Conservation (phyloP, 92 coral and sea anemone species). For the Pocillopora meandrina region DNA sequence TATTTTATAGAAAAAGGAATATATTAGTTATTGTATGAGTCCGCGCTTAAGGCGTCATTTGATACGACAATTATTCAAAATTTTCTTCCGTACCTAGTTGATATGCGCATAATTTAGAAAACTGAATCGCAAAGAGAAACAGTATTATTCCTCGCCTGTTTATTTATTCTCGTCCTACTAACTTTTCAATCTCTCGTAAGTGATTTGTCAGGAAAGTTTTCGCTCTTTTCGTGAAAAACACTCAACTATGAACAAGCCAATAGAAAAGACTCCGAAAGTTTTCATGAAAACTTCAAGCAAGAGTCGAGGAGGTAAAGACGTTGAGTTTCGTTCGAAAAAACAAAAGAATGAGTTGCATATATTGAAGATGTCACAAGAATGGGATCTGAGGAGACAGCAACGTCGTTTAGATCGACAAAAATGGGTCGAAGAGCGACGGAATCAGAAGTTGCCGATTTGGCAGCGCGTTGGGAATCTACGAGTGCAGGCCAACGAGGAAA, state of each 20-base stretch:
- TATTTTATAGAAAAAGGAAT: slow-evolving; percentile 32
- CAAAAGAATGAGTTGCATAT: slow-evolving; percentile 82
- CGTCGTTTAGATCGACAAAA: slow-evolving; percentile 82
- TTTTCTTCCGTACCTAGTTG: slow-evolving; percentile 47
- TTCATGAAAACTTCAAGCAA: background rate
- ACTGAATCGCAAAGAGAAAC: slow-evolving; percentile 39
- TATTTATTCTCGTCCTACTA: slow-evolving; percentile 30
- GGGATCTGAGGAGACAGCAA: slow-evolving; percentile 87
- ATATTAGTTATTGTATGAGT: slow-evolving; percentile 19
- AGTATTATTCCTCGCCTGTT: slow-evolving; percentile 31
- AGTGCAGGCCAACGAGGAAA: slow-evolving; percentile 61
- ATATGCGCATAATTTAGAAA: slow-evolving; percentile 71
- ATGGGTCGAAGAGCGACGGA: slow-evolving; percentile 85
- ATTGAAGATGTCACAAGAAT: slow-evolving; percentile 84
- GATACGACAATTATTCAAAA: slow-evolving; percentile 32
- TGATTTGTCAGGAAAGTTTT: background rate
- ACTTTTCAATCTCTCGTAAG: slow-evolving; percentile 15
- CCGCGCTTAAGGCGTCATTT: slow-evolving; percentile 11
- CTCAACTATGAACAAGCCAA: slow-evolving; percentile 23
- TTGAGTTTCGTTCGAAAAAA: slow-evolving; percentile 63
- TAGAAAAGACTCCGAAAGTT: slow-evolving; percentile 16
- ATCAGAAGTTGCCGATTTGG: slow-evolving; percentile 69
- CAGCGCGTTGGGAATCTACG: slow-evolving; percentile 68
- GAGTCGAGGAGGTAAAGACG: slow-evolving; percentile 31
- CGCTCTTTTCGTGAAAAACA: background rate